A percentile compares a stretch with the other conserved stretches of the same genome.
Conservation (phyloP, 1,140 invertebrate species). For the Heterodera carotae region DNA sequence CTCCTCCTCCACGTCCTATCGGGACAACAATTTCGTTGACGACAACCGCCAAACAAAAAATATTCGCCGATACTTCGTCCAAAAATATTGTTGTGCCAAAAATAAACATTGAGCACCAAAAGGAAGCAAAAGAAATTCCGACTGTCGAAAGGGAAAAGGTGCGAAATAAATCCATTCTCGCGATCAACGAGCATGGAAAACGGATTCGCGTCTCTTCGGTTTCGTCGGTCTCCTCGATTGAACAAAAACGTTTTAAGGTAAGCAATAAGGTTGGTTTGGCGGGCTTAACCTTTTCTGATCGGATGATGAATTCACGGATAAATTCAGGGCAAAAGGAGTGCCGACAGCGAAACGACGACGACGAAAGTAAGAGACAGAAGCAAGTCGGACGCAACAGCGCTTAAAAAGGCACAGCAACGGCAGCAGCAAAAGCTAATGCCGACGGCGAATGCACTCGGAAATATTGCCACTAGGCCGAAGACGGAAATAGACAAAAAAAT, state of each 20-base stretch:
- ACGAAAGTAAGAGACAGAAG: background rate
- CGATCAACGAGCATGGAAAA: background rate
- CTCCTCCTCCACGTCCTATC: background rate
- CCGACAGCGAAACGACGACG: background rate
- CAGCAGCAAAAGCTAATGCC: background rate
- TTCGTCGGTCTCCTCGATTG: constrained; percentile 9
- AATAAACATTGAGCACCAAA: background rate
- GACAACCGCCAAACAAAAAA: too few species aligned
- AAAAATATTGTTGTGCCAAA: background rate
- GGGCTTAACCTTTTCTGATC: background rate
- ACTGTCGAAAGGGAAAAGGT: background rate
- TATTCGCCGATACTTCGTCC: background rate
- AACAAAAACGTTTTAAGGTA: background rate
- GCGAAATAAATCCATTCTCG: background rate
- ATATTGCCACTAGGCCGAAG: background rate
- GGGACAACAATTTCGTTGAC: too few species aligned
- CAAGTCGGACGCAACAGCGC: background rate
- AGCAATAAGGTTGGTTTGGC: constrained; percentile 4
- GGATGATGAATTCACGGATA: background rate
- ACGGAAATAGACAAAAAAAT: background rate
- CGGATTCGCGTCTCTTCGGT: background rate
- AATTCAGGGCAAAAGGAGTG: background rate
- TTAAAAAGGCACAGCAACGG: background rate
- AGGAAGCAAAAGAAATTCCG: background rate
- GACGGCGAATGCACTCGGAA: background rate